Percentiles rank a stretch among this genome's conserved stretches.
phyloP scores from a whole-genome alignment of 2,797 vertebrate species.

The Lepilemur ruficaudatus region DNA sequence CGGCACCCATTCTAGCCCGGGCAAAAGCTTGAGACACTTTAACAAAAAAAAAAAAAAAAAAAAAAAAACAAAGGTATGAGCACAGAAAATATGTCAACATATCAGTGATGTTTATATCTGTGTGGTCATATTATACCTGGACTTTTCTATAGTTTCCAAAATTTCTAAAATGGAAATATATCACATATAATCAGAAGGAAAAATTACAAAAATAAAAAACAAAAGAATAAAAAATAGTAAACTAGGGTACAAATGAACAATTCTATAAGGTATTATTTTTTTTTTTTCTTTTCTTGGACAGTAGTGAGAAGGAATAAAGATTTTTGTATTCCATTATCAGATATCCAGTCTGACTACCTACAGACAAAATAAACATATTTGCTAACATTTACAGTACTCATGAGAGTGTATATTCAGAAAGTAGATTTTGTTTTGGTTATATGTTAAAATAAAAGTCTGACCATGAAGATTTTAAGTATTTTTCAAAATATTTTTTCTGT shows the following conservation, averaged over 20 bases:
- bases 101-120: neutral
- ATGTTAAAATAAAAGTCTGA: slow-evolving; percentile 16
- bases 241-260: neutral
- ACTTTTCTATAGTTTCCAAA: neutral
- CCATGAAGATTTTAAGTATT: neutral
- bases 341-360: neutral
- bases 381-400: neutral
- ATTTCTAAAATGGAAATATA: neutral
- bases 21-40: too few species aligned
- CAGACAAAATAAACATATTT: neutral
- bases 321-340: neutral
- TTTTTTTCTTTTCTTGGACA: neutral
- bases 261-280: neutral
- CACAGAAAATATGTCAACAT: neutral
- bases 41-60: too few species aligned
- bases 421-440: neutral
- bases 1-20: too few species aligned
- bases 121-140: neutral
- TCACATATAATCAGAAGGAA: neutral
- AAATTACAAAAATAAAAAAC: neutral
- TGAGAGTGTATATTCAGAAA: neutral
- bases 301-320: neutral
- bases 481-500: neutral
- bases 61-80: too few species aligned
- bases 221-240: slow-evolving; percentile 8